Evolutionary conservation across 2,797 vertebrate genomes (phyloP).

Genomic region (Myotis planiceps): DNA sequence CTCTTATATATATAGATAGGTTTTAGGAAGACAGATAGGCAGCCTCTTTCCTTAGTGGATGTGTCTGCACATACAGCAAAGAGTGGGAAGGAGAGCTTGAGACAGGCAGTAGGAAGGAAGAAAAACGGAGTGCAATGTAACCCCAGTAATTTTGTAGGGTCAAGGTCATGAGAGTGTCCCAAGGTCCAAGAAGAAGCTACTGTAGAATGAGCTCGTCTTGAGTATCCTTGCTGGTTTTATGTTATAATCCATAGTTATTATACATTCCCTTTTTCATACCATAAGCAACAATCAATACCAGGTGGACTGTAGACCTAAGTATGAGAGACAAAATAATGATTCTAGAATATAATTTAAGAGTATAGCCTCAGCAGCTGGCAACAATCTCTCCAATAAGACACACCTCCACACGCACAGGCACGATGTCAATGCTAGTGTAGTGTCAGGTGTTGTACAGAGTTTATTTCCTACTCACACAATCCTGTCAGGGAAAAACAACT

Average conservation of each 20-base stretch:
- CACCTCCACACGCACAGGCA: rapidly evolving
- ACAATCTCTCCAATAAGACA: background rate
- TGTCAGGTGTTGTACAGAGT: background rate
- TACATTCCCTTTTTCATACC: background rate
- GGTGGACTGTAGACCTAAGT: background rate
- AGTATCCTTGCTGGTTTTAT: background rate
- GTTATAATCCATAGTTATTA: background rate
- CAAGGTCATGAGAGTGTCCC: background rate
- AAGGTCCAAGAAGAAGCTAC: background rate
- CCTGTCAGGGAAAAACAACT: background rate
- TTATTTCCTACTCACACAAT: background rate
- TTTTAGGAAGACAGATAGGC: background rate
- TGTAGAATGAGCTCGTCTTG: background rate
- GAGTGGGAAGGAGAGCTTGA: background rate
- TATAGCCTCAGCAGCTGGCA: background rate
- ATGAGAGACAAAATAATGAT: background rate
- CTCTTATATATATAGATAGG: too few species aligned
- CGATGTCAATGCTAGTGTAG: too few species aligned
- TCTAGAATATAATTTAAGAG: background rate
- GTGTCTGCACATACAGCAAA: background rate
- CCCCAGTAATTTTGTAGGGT: background rate
- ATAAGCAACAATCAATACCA: slow-evolving; percentile 19
- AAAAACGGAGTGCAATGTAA: background rate
- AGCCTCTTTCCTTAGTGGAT: background rate
- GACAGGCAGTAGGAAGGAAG: background rate